A percentile compares a stretch with the other conserved stretches of the same genome.
Evolutionary conservation across 2,113 vertebrate species (phyloP).

Genomic region (Poicephalus meyeri): DNA sequence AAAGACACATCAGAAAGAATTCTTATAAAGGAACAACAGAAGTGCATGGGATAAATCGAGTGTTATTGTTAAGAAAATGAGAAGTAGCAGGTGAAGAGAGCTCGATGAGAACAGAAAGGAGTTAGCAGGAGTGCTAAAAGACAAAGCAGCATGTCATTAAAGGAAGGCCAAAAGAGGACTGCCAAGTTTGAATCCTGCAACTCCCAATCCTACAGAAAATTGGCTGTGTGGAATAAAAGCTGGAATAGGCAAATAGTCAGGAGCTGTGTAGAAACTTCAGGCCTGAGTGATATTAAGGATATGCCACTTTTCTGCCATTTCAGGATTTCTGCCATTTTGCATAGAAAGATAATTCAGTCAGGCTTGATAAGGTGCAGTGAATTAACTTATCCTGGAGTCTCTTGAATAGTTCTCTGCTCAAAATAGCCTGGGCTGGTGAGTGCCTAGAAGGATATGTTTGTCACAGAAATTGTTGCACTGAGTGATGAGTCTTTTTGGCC

Average conservation of each 20-base stretch:
- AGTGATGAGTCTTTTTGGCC: neutral
- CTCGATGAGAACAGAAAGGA: neutral
- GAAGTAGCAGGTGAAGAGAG: neutral
- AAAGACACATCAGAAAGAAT: neutral
- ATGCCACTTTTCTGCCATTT: neutral
- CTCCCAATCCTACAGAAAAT: neutral
- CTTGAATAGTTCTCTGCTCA: neutral
- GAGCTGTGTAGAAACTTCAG: neutral
- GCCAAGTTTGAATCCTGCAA: rapidly evolving
- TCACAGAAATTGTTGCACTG: neutral
- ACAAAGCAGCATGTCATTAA: neutral
- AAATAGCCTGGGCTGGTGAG: neutral
- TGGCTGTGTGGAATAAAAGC: neutral
- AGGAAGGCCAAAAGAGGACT: neutral
- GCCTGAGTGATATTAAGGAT: neutral
- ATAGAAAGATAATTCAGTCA: neutral
- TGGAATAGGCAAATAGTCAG: neutral
- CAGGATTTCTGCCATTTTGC: neutral
- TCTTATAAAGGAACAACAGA: neutral
- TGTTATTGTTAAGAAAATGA: neutral
- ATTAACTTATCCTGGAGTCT: neutral
- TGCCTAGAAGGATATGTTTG: neutral
- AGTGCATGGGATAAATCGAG: neutral
- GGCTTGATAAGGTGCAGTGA: neutral
- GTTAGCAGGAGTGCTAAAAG: neutral